Conservation (phyloP, 2,888 invertebrate genomes). For the Meiosimyza decipiens region DNA sequence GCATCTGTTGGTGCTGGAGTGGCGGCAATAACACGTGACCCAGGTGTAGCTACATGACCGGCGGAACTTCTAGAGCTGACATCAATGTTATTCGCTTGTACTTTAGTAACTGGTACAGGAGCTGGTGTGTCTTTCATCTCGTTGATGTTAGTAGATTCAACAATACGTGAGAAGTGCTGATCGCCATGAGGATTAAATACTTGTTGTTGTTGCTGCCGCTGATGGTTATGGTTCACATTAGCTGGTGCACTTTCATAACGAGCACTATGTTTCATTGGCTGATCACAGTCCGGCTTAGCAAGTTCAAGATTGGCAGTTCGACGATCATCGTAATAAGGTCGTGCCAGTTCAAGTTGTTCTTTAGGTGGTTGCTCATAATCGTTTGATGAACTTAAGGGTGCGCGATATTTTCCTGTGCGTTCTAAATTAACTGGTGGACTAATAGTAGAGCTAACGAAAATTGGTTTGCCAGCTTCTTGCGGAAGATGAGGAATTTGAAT, state of each 20-base stretch:
- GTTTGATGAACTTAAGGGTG: background rate
- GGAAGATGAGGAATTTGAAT: conserved; percentile 54
- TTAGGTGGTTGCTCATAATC: background rate
- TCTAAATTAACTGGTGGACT: conserved; percentile 44
- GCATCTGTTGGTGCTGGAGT: conserved; percentile 70
- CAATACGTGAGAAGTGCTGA: conserved; percentile 68
- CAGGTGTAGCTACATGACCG: conserved; percentile 65
- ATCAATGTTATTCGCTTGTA: conserved; percentile 55
- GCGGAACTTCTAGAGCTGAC: conserved; percentile 64
- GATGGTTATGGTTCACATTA: conserved; percentile 25
- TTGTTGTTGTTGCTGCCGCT: conserved; percentile 64
- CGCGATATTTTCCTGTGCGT: conserved; percentile 17
- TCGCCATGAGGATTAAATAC: conserved; percentile 51
- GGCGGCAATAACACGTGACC: conserved; percentile 70
- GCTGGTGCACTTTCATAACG: conserved; percentile 37
- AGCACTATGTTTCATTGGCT: conserved; percentile 31
- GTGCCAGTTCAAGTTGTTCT: background rate
- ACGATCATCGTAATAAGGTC: conserved; percentile 6
- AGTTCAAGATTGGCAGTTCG: conserved; percentile 36
- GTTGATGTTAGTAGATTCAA: conserved; percentile 59
- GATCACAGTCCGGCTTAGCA: conserved; percentile 50
- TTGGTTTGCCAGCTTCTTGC: conserved; percentile 47
- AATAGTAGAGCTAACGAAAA: conserved; percentile 53
- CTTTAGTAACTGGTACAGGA: conserved; percentile 10
- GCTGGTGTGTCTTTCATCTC: conserved; percentile 46